phyloP scores from a whole-genome alignment of 1,140 invertebrate genomes.

The Vollenhovia emeryi region DNA sequence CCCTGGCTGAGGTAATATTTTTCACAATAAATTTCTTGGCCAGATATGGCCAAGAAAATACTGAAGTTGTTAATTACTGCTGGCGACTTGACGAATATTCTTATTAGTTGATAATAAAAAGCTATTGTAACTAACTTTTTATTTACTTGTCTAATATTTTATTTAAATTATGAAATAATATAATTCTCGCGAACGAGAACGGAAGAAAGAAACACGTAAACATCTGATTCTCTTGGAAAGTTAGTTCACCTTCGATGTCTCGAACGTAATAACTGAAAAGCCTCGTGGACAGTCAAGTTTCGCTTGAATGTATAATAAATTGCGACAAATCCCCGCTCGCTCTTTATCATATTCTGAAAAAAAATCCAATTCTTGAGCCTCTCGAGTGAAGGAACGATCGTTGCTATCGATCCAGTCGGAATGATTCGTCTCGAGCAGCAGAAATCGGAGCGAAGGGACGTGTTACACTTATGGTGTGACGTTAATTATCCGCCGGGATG shows the following conservation, averaged over 20 bases:
- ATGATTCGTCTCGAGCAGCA: background rate
- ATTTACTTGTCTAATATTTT: background rate
- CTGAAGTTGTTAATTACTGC: too few relatives aligned
- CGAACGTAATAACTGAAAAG: background rate
- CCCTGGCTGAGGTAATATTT: too few relatives aligned
- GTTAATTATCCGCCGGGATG: constrained; percentile 65
- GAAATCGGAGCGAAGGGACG: background rate
- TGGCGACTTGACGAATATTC: too few relatives aligned
- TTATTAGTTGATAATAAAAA: too few relatives aligned
- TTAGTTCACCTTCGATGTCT: background rate
- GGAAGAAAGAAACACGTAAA: background rate
- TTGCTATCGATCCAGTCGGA: background rate
- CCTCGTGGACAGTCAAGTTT: background rate
- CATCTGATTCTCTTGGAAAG: too few relatives aligned
- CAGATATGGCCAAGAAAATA: too few relatives aligned
- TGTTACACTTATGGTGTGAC: constrained; percentile 31
- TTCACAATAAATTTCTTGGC: too few relatives aligned
- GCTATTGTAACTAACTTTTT: background rate
- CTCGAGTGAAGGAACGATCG: background rate
- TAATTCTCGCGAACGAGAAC: background rate
- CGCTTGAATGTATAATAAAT: background rate
- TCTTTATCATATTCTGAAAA: background rate
- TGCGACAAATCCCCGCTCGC: background rate
- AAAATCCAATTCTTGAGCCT: constrained; percentile 3
- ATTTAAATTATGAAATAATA: background rate